Evolutionary conservation across 2,888 invertebrate genomes (phyloP), one percentile per base, ranked within the genome.

Genomic region (Crematogaster levior): DNA sequence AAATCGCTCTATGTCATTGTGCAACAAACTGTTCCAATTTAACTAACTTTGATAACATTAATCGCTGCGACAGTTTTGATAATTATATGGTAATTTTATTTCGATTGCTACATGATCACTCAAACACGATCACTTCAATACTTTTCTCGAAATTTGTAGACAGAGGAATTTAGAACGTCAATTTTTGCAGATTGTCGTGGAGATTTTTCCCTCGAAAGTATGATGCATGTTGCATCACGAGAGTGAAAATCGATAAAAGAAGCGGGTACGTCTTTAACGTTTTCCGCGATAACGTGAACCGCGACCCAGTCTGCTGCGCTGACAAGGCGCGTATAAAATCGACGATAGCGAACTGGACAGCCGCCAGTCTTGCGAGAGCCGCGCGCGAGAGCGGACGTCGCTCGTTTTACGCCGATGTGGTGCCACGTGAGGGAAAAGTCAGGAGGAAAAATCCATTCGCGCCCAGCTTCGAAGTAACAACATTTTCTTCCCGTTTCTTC

Each of bases 321-420:
- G 88, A 85, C 87, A 88, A 87, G 83, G 75, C 89, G 81, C 84
- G 83, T 84, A 89, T 90, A 86, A 88, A 90, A 86, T 87, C 88
- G 90, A 85, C 90, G 90, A 88, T 90, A 88, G 87, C 81, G 72
- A 83, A 73, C 85, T 73, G 85, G 86, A 84, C 84, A 81, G 88
- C 80, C 90, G 91, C 84, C 90, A 89, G 88, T 89, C 84, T 88
- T 85, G 90, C 90, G 89, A 89, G 86, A 91, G 83, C 85, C 88
- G 86, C 85, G 85, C 86, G 85, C 88, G 88, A 81, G 90, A 83
- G 84, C 87, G 87, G 90, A 86, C 83, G 89, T 86, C 58, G 89
- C 80, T 86, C 70, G 85, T 84, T 85, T 61, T 15, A 84, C 89
- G 86, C 80, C 84, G 84, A 82, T 84, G 84, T 82, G 85, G 74